Evolutionary conservation across 2,797 vertebrate species (phyloP).

Genomic region (Corythornis leucogaster): DNA sequence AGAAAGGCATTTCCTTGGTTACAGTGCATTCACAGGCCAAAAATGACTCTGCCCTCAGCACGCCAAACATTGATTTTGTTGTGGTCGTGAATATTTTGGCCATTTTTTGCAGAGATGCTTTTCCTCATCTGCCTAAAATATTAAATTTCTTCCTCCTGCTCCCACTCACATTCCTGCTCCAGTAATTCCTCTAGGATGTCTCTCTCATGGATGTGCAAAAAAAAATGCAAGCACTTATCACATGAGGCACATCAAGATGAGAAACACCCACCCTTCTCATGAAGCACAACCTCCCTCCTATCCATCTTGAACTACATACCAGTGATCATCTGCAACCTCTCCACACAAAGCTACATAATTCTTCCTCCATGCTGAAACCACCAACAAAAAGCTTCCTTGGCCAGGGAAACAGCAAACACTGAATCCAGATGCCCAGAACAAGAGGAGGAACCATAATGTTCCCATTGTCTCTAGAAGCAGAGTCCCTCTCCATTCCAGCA

Average conservation of each 20-base stretch:
- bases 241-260: slow-evolving; percentile 42
- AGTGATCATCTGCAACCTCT: slow-evolving; percentile 41
- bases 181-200: slow-evolving; percentile 47
- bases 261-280: slow-evolving; percentile 55
- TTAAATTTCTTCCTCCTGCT: slow-evolving; percentile 33
- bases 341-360: slow-evolving; percentile 1
- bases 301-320: slow-evolving; percentile 40
- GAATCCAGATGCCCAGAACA: slow-evolving; percentile 19
- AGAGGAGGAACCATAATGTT: background rate
- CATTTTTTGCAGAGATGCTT: slow-evolving; percentile 24
- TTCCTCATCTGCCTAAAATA: slow-evolving; percentile 29
- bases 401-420: background rate
- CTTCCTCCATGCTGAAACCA: slow-evolving; percentile 25
- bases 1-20: slow-evolving; percentile 46
- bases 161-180: slow-evolving; percentile 37
- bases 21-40: background rate
- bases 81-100: slow-evolving; percentile 30
- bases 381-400: background rate
- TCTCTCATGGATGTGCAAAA: slow-evolving; percentile 9
- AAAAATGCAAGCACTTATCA: slow-evolving; percentile 21
- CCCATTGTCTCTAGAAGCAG: background rate
- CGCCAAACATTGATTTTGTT: background rate
- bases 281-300: slow-evolving; percentile 45
- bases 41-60: slow-evolving; percentile 29
- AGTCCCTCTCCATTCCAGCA: background rate